Base-by-base conservation (phyloP, 37 sponge, comb jelly and placozoan genomes). In the Sycon ciliatum region DNA sequence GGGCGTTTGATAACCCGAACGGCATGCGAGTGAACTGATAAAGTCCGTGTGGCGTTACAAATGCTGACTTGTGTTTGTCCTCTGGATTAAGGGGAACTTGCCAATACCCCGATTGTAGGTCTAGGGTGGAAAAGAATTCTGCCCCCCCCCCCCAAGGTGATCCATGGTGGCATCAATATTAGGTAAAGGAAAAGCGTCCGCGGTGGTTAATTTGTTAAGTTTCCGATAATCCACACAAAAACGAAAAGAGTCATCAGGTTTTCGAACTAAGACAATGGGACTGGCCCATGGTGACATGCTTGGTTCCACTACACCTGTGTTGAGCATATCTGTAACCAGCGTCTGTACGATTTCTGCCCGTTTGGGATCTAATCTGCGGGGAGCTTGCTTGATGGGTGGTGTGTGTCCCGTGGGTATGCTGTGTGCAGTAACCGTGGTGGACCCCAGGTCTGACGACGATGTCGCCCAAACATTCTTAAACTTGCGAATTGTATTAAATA, bases 11-110 rank as follows among this genome's bases (percentile, higher is more conserved):
- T 37, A 76, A 39, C 4, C 77, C 77, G 58, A 76, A 76, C 6
- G 77, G 77, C 77, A 77, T 68, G 2, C 66, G 68, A 20, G 53
- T 76, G 42, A 76, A 76, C 68, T 76, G 57, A 67, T 67, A 76
- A 38, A 76, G 57, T n/a, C 77, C 68, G 27, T 67, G 56, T 37
- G 68, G 60, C 16, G 75, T 74, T 32, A 30, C 24, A 16, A 74
- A 37, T 4, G 42, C 76, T 1, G 76, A 67, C 49, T 75, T 75
- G 28, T 1, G 32, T 3, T 28, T 49, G 32, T 49, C 31, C 54
- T 49, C 32, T 2, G 55, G 56, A 1, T 13, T n/a, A 31, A 71
- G n/a, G 13, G 52, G 35, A 16, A 71, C 72, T 26, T 71, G 72
- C 72, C 72, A 71, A 52, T 71, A 71, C 2, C 72, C 72, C 30